A percentile compares a stretch with the other conserved stretches of the same genome.
Conservation (phyloP, 2,888 invertebrate species). For the Plebejus anna region DNA sequence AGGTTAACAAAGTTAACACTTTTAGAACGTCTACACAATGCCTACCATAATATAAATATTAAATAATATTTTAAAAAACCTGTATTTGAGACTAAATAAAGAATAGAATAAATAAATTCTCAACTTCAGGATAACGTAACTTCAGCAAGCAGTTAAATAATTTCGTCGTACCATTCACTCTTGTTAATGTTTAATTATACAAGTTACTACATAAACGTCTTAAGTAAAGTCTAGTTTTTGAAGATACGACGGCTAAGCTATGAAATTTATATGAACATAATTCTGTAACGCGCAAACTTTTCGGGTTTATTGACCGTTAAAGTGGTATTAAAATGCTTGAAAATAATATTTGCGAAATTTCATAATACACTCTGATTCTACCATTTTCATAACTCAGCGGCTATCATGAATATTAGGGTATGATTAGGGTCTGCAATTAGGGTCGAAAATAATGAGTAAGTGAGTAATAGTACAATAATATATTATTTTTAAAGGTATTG, state of each 20-base stretch:
- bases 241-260: conserved; percentile 4
- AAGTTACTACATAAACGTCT: conserved; percentile 12
- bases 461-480: not conserved
- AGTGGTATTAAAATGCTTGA: not conserved
- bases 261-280: conserved; percentile 5
- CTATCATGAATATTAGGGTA: not conserved
- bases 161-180: not conserved
- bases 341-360: not conserved
- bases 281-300: not conserved
- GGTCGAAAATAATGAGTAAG: not conserved
- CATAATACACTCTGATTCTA: not conserved
- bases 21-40: too few species aligned
- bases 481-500: not conserved
- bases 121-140: not conserved
- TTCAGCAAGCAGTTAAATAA: not conserved
- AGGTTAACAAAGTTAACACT: too few species aligned
- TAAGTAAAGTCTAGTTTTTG: conserved; percentile 21
- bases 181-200: conserved; percentile 12
- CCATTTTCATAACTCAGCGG: not conserved
- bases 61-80: too few species aligned
- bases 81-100: too few species aligned
- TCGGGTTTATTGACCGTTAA: not conserved
- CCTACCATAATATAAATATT: too few species aligned
- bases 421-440: not conserved
- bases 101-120: not conserved